Evolutionary conservation across 2,888 invertebrate genomes (phyloP).

Genomic region (Sarcophaga carnaria): DNA sequence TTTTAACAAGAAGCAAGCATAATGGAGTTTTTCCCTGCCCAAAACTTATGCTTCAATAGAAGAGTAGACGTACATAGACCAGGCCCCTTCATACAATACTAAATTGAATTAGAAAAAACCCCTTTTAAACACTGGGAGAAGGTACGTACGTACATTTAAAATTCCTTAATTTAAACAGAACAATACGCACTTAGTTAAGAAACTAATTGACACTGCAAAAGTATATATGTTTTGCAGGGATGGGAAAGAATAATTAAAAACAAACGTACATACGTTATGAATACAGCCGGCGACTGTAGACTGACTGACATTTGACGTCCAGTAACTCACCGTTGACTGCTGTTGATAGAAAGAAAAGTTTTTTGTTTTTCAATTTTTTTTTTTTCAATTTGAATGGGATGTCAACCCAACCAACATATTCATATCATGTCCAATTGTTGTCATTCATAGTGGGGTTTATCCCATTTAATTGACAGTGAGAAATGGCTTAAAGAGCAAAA

Average conservation of each 20-base stretch:
- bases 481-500: conserved; percentile 26
- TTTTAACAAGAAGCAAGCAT: too few relatives aligned
- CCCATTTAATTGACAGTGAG: conserved; percentile 63
- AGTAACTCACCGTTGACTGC: background rate
- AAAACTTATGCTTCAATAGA: too few relatives aligned
- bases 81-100: background rate
- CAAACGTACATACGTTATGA: background rate
- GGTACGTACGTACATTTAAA: background rate
- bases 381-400: background rate
- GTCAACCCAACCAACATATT: background rate
- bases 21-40: too few relatives aligned
- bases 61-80: background rate
- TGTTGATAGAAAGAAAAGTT: too few relatives aligned
- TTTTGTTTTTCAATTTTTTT: too few relatives aligned
- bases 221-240: background rate
- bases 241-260: conserved; percentile 4
- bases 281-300: background rate
- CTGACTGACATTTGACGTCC: background rate
- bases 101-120: background rate
- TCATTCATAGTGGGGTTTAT: conserved; percentile 12
- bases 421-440: conserved; percentile 40
- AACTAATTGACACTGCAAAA: background rate
- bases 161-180: background rate
- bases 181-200: background rate
- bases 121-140: background rate